Base-by-base conservation (phyloP, 2,797 vertebrate species). In the Periophthalmus magnuspinnatus region DNA sequence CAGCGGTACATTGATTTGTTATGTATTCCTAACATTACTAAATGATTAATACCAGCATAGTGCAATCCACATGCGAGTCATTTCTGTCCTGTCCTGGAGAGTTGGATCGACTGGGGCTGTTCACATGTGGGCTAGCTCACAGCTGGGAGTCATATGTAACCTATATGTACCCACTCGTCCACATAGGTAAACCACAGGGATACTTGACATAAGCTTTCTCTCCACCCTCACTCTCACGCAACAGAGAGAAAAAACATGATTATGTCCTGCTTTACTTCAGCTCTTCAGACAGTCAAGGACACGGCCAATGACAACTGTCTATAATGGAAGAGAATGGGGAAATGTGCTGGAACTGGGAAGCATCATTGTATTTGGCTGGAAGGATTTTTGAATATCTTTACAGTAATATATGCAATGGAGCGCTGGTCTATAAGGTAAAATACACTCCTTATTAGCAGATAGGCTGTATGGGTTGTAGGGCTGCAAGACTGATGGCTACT, bases 331-430 rank as follows among this genome's bases (percentile, higher is more conserved):
- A 60, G 21, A 45, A 45, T 45, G 41, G 11, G 13, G 11, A 34
- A 60, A 34, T 21, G 19, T 17, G 28, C 32, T 5, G 32, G n/a
- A n/a, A 60, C 58, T 60, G 33, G 17, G 33, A 61, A 22, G 59
- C 9, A 6, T 34, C 21, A 36, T n/a, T 61, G 19, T 11, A 38
- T 52, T 22, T 13, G n/a, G 56, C 22, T 60, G 1, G 34, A 16
- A 55, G 21, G 52, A 52, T 11, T 55, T 55, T 22, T 3, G n/a
- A 54, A 54, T 54, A 54, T 55, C 4, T 54, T 22, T 13, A 22
- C n/a, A 22, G n/a, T 68, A 57, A 57, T 57, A 17, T 57, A 57
- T 57, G 16, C 5, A 45, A 65, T 21, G 38, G 65, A 82, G 54
- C 65, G 70, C 64, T 64, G 66, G 22, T 28, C 66, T 7, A 21